phyloP scores from a whole-genome alignment of 2,888 invertebrate species.

The Pachycephus smyrnensis region DNA sequence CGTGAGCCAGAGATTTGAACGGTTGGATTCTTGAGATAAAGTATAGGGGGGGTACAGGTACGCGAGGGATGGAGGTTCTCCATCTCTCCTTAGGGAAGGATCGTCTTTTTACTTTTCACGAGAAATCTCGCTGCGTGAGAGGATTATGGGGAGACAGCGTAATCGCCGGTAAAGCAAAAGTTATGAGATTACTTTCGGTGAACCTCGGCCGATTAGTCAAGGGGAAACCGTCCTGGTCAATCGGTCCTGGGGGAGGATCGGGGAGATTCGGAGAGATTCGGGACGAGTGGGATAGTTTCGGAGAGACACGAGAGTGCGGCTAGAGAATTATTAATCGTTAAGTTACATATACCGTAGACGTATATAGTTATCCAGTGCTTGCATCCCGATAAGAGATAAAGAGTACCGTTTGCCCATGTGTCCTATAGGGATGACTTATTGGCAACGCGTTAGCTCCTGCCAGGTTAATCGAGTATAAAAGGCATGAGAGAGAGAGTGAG shows the following conservation, averaged over 20 bases:
- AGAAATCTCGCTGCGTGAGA: background rate
- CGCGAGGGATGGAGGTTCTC: background rate
- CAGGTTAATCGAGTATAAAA: background rate
- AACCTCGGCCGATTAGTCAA: background rate
- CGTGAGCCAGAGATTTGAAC: background rate
- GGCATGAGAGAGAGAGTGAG: background rate
- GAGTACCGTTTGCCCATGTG: background rate
- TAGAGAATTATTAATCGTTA: background rate
- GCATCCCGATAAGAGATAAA: background rate
- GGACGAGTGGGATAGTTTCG: background rate
- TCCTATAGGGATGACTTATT: background rate
- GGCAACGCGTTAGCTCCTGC: background rate
- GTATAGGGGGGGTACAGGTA: background rate
- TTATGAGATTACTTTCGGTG: background rate
- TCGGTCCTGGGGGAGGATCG: background rate
- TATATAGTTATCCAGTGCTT: background rate
- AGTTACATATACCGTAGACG: background rate
- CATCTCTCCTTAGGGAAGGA: background rate
- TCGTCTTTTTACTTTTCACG: background rate
- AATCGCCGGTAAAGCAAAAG: background rate
- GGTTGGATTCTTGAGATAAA: background rate
- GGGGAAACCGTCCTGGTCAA: background rate
- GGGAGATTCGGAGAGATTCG: background rate
- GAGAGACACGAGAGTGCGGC: background rate
- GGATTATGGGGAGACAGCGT: background rate